Evolutionary conservation across 2,113 vertebrate species (phyloP), one percentile per base, ranked within the genome.

Genomic region (Puma concolor): DNA sequence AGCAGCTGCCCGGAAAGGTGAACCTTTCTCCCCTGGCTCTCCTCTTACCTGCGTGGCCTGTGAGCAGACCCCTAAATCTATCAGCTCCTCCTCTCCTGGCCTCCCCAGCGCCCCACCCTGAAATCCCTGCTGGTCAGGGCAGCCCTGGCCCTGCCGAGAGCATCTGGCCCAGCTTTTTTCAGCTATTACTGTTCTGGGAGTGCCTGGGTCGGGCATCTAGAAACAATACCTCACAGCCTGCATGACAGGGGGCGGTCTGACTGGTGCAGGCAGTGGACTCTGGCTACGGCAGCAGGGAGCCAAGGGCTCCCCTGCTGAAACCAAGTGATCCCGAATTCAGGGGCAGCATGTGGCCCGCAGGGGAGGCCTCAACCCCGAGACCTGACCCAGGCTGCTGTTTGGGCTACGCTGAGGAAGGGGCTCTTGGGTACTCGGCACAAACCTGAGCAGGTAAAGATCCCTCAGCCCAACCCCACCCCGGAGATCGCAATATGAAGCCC

Each of bases 151-250:
- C 50, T 25, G 48, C 77, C 0, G 13, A 5, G 0, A 6, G n/a
- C 63, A 21, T 0, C 1, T 4, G 50, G 44, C 2, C 50, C 7
- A 0, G 21, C 12, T 15, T 16, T 1, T 38, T 19, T 44, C 86
- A 29, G 44, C 80, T 41, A 0, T 8, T 11, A 33, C 0, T 4
- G 38, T 12, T 1, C 11, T 2, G 29, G 54, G 63, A 8, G 44
- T 1, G 14, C 21, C 67, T 0, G 0, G 14, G 9, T 12, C 44
- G 2, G n/a, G 23, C 2, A 5, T 16, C 19, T 7, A 60, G 74
- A 38, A 50, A 14, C 1, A 0, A 33, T 0, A 0, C 25, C 2
- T 4, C 31, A 0, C 0, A 57, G 48, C 17, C 54, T 1, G 0
- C n/a, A 4, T 1, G 21, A 33, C 57, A 3, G 0, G 3, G 16